Percentiles rank a stretch among this genome's conserved stretches.
These are phyloP conservation scores for Caprella mutica DNA, from an alignment of 2,888 invertebrate species.

Conservation along the genomic window DNA sequence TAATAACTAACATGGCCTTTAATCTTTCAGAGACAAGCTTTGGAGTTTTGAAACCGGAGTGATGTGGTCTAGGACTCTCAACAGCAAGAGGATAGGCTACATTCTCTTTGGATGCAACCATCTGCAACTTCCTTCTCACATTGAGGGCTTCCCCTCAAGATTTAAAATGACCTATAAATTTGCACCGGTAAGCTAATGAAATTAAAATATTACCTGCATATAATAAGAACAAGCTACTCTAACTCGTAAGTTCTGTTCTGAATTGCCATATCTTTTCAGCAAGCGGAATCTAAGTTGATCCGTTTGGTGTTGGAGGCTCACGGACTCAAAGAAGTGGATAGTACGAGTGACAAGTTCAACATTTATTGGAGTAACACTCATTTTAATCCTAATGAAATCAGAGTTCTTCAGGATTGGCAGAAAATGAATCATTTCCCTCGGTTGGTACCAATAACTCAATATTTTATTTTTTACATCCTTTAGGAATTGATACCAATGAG, in stretches of 20 bases:
- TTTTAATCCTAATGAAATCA: constrained; percentile 74
- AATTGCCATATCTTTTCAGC: background rate
- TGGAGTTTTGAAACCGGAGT: constrained; percentile 29
- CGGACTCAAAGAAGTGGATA: constrained; percentile 45
- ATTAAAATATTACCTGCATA: background rate
- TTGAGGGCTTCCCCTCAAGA: constrained; percentile 20
- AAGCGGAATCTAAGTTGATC: constrained; percentile 32
- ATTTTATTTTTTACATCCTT: too few species aligned
- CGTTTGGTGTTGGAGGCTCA: constrained; percentile 32
- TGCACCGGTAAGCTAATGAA: constrained; percentile 17
- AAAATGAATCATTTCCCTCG: constrained; percentile 90
- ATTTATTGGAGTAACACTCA: constrained; percentile 86
- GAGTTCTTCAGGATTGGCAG: constrained; percentile 73
- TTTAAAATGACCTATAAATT: constrained; percentile 33
- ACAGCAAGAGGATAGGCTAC: constrained; percentile 24
- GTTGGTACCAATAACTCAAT: too few species aligned
- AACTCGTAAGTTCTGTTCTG: background rate
- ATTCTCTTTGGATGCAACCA: constrained; percentile 31
- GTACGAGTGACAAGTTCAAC: constrained; percentile 65
- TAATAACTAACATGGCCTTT: too few species aligned
- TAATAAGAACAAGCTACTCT: background rate
- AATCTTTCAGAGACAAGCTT: constrained; percentile 18
- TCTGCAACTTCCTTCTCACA: constrained; percentile 23
- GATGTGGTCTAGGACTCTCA: constrained; percentile 30
- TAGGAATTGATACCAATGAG: too few species aligned